These are phyloP conservation scores for Ariolimax columbianus DNA, from an alignment of 2,888 invertebrate genomes.

Conservation along the genomic window DNA sequence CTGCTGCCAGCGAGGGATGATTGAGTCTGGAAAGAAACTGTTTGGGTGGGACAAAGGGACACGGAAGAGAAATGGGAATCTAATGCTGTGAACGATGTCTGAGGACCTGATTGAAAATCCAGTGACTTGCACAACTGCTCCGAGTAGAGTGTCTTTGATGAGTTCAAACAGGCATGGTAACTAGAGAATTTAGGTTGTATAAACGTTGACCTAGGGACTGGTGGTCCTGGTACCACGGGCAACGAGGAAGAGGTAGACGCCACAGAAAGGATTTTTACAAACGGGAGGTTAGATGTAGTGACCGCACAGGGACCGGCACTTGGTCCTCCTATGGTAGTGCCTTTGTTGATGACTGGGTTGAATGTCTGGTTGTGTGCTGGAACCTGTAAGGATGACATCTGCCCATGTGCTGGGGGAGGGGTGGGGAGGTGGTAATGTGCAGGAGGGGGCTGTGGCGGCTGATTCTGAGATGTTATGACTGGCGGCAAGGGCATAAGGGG, in stretches of 20 bases:
- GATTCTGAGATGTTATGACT: constrained; percentile 23
- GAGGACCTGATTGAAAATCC: not conserved
- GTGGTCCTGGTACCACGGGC: constrained; percentile 6
- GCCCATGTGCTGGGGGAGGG: constrained; percentile 37
- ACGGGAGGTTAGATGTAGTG: not conserved
- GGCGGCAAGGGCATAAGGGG: constrained; percentile 3
- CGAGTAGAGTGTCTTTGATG: constrained; percentile 3
- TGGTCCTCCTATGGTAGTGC: constrained; percentile 6
- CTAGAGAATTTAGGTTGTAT: not conserved
- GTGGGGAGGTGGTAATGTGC: constrained; percentile 44
- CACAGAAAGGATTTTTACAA: not conserved
- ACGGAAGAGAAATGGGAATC: not conserved
- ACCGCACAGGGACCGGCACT: not conserved
- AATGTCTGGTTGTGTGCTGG: constrained; percentile 29
- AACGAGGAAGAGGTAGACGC: constrained; percentile 3
- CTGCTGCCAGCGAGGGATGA: not conserved
- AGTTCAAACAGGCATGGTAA: not conserved
- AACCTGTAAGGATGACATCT: constrained; percentile 34
- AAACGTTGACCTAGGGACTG: not conserved
- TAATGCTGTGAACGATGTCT: not conserved
- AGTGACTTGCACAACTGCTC: not conserved
- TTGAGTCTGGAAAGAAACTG: not conserved
- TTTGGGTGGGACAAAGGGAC: not conserved
- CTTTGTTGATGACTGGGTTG: constrained; percentile 23
- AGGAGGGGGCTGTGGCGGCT: constrained; percentile 44